Percentiles rank a stretch among this genome's conserved stretches.
Conservation (phyloP, 2,797 vertebrate species). For the Typhlichthys eigenmanni region DNA sequence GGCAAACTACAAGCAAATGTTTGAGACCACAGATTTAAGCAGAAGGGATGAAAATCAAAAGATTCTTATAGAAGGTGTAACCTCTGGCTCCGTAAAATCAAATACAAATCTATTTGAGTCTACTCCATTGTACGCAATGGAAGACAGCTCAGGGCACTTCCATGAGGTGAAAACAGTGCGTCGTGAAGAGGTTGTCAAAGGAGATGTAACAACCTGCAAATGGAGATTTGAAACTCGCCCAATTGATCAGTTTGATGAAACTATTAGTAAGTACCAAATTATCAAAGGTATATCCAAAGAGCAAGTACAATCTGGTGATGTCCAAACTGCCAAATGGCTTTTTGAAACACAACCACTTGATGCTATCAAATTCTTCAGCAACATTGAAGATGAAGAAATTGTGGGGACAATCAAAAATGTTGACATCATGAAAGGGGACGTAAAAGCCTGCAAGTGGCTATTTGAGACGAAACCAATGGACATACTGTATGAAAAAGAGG, state of each 20-base stretch:
- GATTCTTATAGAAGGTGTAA: conserved; percentile 84
- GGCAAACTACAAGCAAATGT: conserved; percentile 83
- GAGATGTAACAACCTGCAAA: conserved; percentile 87
- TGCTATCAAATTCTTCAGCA: conserved; percentile 87
- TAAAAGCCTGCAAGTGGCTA: conserved; percentile 90
- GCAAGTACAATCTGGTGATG: conserved; percentile 88
- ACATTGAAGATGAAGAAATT: conserved; percentile 82
- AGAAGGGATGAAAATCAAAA: conserved; percentile 78
- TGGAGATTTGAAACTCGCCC: conserved; percentile 96
- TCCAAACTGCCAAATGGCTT: conserved; percentile 93
- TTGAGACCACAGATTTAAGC: conserved; percentile 84
- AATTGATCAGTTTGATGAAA: conserved; percentile 90
- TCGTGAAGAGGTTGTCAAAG: conserved; percentile 89
- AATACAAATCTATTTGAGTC: conserved; percentile 91
- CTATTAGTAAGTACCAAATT: conserved; percentile 84
- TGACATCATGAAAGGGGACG: conserved; percentile 86
- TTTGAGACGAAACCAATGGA: conserved; percentile 95
- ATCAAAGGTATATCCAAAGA: conserved; percentile 92
- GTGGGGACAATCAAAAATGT: conserved; percentile 45
- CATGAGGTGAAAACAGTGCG: conserved; percentile 90
- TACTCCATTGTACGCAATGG: conserved; percentile 85
- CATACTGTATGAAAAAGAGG: conserved; percentile 82
- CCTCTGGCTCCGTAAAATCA: conserved; percentile 82
- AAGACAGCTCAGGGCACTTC: conserved; percentile 87
- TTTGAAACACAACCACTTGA: conserved; percentile 96